Base-by-base conservation (phyloP, 1,140 invertebrate species). In the Trigoniulus corallinus region DNA sequence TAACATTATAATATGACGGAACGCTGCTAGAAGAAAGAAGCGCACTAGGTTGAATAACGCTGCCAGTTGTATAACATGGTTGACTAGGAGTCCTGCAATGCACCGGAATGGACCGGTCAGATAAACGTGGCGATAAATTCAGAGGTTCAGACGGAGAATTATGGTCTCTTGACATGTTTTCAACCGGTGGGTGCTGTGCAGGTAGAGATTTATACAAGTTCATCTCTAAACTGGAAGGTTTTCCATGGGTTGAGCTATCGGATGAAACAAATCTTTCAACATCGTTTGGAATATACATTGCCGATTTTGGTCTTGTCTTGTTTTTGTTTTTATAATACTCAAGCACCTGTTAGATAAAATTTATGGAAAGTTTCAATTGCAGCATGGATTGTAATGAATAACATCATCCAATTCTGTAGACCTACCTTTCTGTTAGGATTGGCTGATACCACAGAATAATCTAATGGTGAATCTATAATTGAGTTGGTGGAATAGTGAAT, bases 371-470 rank as follows among this genome's bases (percentile, higher is more conserved):
- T 34, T 7, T 34, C 29, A 7, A 34, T 15, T 7, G 29, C 7
- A 34, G 29, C 29, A 34, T n/a, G n/a, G n/a, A n/a, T n/a, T n/a
- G n/a, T n/a, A n/a, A n/a, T n/a, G n/a, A n/a, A n/a, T n/a, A n/a
- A n/a, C n/a, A n/a, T n/a, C n/a, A n/a, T n/a, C n/a, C n/a, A n/a
- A n/a, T n/a, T n/a, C n/a, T n/a, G n/a, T n/a, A n/a, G n/a, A n/a
- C 29, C 15, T 15, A 34, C 56, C 45, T 58, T 54, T 42, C 61
- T 58, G 45, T 60, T 56, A 25, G 52, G 49, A 53, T 61, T 57
- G 23, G 59, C 60, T 3, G 59, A 60, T 10, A 61, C 59, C 24
- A 61, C 59, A 3, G 60, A 60, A 48, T 61, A 61, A 34, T 61
- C 60, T 13, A 60, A 29, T 7, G 41, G 50, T 1, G 53, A 54